Percentiles rank a stretch among this genome's conserved stretches.
These are phyloP conservation scores for Hystrix cristata DNA, from an alignment of 2,113 vertebrate genomes.

Conservation along the genomic window DNA sequence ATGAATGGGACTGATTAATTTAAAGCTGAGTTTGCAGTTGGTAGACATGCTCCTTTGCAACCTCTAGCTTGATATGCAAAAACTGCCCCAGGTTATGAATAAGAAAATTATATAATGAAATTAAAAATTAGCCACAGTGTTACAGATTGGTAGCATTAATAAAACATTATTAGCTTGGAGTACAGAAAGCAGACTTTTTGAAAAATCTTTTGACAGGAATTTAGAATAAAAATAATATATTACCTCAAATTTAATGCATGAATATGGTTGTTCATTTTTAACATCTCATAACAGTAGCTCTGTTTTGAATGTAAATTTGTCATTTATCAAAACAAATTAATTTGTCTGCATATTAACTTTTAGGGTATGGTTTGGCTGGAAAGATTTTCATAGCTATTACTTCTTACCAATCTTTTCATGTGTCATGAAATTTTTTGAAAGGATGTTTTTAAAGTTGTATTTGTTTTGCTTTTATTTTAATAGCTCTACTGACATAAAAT, in stretches of 20 bases:
- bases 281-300: constrained; percentile 90
- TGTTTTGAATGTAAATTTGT: constrained; percentile 89
- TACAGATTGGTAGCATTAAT: constrained; percentile 91
- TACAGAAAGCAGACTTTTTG: constrained; percentile 89
- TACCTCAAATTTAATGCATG: constrained; percentile 83
- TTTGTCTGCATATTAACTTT: constrained; percentile 69
- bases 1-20: constrained; percentile 88
- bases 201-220: constrained; percentile 87
- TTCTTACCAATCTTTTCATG: constrained; percentile 10
- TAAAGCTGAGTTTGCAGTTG: constrained; percentile 83
- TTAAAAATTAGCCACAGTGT: constrained; percentile 92
- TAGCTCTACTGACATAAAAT: neutral
- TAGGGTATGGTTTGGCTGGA: neutral
- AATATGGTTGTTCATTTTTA: constrained; percentile 90
- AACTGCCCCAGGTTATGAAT: constrained; percentile 84
- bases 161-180: constrained; percentile 90
- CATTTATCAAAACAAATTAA: constrained; percentile 55
- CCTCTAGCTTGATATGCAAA: constrained; percentile 82
- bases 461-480: constrained; percentile 38
- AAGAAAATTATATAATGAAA: constrained; percentile 92
- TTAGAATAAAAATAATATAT: constrained; percentile 88
- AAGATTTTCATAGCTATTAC: neutral
- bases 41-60: constrained; percentile 83
- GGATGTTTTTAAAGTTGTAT: neutral
- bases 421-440: neutral